These are phyloP conservation scores for Drosophila seguyi DNA, from an alignment of 1,140 invertebrate genomes.

Conservation along the genomic window DNA sequence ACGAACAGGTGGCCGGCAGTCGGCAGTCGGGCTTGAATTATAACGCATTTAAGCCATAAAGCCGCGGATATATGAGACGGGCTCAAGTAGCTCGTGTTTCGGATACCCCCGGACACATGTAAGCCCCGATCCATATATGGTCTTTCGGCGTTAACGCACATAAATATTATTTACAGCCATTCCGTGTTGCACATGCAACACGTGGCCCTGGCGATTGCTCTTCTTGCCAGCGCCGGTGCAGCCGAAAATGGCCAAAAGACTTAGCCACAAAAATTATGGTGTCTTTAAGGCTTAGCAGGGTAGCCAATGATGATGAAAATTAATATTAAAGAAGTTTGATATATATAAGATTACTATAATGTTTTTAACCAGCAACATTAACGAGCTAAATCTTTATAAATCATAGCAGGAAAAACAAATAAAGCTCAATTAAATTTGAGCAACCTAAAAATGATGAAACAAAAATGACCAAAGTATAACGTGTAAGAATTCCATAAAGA, in stretches of 20 bases:
- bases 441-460: neutral
- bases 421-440: neutral
- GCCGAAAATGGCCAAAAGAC: constrained; percentile 60
- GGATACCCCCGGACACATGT: constrained; percentile 38
- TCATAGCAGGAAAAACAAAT: neutral
- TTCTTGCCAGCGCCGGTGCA: constrained; percentile 20
- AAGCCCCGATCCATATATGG: constrained; percentile 40
- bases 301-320: constrained; percentile 27
- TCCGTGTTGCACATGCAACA: constrained; percentile 78
- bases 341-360: neutral
- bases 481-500: too few species aligned
- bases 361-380: neutral
- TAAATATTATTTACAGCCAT: constrained; percentile 78
- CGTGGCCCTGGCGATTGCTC: constrained; percentile 58
- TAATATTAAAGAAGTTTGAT: neutral
- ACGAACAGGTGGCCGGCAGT: constrained; percentile 41
- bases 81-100: constrained; percentile 73
- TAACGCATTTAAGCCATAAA: constrained; percentile 75
- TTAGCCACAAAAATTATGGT: constrained; percentile 22
- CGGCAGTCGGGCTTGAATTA: constrained; percentile 58
- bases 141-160: constrained; percentile 57
- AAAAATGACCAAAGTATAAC: neutral
- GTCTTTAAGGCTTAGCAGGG: constrained; percentile 22
- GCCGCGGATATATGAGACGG: constrained; percentile 64
- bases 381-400: neutral